Base-by-base conservation (phyloP, 1,140 invertebrate species). In the Penaeus japonicus region DNA sequence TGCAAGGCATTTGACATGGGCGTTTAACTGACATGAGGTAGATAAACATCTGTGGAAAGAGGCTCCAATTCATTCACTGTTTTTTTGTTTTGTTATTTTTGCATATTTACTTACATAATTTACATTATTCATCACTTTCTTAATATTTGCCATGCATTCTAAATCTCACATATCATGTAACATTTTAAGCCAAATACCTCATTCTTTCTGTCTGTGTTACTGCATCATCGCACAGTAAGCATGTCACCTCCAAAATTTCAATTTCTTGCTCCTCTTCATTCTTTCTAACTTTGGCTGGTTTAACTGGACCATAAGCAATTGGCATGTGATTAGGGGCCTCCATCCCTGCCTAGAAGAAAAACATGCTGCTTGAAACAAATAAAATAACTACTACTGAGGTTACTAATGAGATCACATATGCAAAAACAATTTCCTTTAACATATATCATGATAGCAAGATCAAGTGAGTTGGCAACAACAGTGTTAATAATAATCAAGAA, bases 251-350 rank as follows among this genome's bases (percentile, higher is more conserved):
- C 83, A 91, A 79, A 81, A 73, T 47, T 62, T 65, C 86, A 24
- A 89, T 85, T 89, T 90, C 84, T 32, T 85, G 53, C 2, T 77
- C 53, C 59, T 83, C 91, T 85, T 35, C 32, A 30, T 55, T 35
- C 73, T 91, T 91, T 62, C 91, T 57, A 55, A 94, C 70, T 91
- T 95, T 95, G 91, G 94, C 95, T 62, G 95, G 94, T 77, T 94
- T 94, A 4, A 98, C 94, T 89, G 95, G 94, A 2, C 97, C 97
- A 92, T 95, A 95, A 39, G 94, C 94, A 83, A 98, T 95, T 30
- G 95, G 94, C 95, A 98, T 97, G 91, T 98, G 97, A 17, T 94
- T 85, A 4, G 97, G 97, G n/a, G 96, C 75, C n/a, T 87, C 85
- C 62, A 82, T 30, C 22, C 85, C 85, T 32, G 53, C 78, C 85